Evolutionary conservation across 2,113 vertebrate species (phyloP).

Genomic region (Calidris pygmaea): DNA sequence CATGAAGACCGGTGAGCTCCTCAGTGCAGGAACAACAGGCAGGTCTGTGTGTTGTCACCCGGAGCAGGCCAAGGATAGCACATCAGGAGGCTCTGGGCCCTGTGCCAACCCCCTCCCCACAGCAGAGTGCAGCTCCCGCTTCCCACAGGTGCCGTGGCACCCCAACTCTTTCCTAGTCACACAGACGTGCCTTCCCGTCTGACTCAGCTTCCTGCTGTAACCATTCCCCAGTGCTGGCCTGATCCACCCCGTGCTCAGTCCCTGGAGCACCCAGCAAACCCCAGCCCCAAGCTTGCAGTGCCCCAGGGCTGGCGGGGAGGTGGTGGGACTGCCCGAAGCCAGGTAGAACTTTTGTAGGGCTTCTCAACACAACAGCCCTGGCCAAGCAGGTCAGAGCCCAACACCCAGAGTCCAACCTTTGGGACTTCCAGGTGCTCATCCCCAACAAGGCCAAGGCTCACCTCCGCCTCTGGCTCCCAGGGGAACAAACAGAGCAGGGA

Average conservation of each 20-base stretch:
- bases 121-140: background rate
- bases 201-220: conserved; percentile 22
- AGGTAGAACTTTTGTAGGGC: background rate
- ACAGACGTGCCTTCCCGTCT: background rate
- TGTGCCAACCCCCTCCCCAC: background rate
- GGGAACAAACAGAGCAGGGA: background rate
- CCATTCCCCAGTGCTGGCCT: background rate
- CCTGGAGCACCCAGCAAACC: too few species aligned
- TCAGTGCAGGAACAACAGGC: background rate
- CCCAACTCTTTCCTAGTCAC: background rate
- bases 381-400: background rate
- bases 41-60: accelerated
- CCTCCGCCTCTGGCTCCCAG: background rate
- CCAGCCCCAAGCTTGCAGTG: accelerated
- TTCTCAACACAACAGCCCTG: background rate
- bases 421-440: background rate
- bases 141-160: background rate
- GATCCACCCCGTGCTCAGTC: background rate
- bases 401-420: too few species aligned
- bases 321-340: background rate
- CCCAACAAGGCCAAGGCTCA: background rate
- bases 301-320: background rate
- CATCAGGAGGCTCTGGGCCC: background rate
- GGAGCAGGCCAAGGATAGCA: background rate
- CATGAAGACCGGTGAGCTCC: background rate